Evolutionary conservation across 2,888 invertebrate species (phyloP).

Genomic region (Limnephilus auricula): DNA sequence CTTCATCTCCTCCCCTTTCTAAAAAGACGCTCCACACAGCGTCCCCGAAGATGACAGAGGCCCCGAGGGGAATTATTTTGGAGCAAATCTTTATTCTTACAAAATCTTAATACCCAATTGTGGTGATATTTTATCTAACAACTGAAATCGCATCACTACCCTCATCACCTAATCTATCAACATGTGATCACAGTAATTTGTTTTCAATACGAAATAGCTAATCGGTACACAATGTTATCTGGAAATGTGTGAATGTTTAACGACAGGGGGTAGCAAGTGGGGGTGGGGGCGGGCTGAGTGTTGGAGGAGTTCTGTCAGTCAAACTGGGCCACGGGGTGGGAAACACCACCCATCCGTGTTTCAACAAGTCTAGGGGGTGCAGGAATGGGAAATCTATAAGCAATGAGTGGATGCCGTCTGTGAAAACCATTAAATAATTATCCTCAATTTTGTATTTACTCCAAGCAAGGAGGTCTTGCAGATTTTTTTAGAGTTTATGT

Average conservation of each 20-base stretch:
- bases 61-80: too few species aligned
- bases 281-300: not conserved
- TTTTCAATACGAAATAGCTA: not conserved
- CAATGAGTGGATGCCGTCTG: not conserved
- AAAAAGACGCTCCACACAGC: too few species aligned
- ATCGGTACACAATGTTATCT: not conserved
- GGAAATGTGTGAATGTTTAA: not conserved
- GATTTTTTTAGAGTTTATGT: not conserved
- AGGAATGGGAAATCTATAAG: not conserved
- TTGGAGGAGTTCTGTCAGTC: slow-evolving; percentile 6
- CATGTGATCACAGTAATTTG: not conserved
- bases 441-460: not conserved
- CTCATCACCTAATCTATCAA: too few species aligned
- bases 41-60: too few species aligned
- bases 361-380: slow-evolving; percentile 2
- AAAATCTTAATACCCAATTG: not conserved
- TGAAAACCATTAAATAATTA: not conserved
- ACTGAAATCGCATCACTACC: not conserved
- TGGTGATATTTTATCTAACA: too few species aligned
- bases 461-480: not conserved
- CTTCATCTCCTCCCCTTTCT: too few species aligned
- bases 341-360: not conserved
- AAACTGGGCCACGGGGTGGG: slow-evolving; percentile 18
- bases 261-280: not conserved
- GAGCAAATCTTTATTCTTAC: not conserved